Percentiles rank a stretch among this genome's conserved stretches.
Evolutionary conservation across 2,888 invertebrate species (phyloP).

Genomic region (Spatulosminthurus flaviceps): DNA sequence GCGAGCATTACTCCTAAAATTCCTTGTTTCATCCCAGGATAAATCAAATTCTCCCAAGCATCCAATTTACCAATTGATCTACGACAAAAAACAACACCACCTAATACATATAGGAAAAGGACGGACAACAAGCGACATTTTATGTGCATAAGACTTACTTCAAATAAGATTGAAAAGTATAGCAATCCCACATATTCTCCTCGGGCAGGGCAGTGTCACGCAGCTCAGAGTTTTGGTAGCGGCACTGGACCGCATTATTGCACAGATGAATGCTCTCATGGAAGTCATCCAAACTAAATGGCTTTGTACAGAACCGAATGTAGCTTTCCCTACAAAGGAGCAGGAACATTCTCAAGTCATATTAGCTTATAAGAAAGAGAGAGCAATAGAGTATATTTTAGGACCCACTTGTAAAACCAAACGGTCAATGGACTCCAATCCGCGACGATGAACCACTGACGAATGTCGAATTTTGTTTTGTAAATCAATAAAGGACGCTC

Average conservation of each 20-base stretch:
- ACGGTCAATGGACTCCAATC: slow-evolving; percentile 88
- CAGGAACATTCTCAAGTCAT: background rate
- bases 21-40: slow-evolving; percentile 84
- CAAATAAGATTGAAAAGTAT: slow-evolving; percentile 76
- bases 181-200: slow-evolving; percentile 86
- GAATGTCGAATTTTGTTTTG: slow-evolving; percentile 92
- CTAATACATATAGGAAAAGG: too few species aligned
- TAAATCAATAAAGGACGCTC: slow-evolving; percentile 88
- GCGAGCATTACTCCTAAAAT: slow-evolving; percentile 82
- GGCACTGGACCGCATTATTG: slow-evolving; percentile 91
- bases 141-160: slow-evolving; percentile 67
- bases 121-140: too few species aligned
- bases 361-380: too few species aligned
- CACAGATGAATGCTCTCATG: slow-evolving; percentile 93
- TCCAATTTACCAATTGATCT: slow-evolving; percentile 51
- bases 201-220: slow-evolving; percentile 74
- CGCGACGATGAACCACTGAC: slow-evolving; percentile 94
- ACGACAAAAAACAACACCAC: too few species aligned
- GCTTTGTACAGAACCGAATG: slow-evolving; percentile 89
- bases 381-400: slow-evolving; percentile 2
- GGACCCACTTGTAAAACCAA: slow-evolving; percentile 86
- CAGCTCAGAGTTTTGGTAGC: slow-evolving; percentile 70
- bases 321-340: slow-evolving; percentile 79
- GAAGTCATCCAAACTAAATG: slow-evolving; percentile 84
- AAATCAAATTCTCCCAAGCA: slow-evolving; percentile 69